Base-by-base conservation (phyloP, 2,113 vertebrate species). In the Macheiramphus alcinus region DNA sequence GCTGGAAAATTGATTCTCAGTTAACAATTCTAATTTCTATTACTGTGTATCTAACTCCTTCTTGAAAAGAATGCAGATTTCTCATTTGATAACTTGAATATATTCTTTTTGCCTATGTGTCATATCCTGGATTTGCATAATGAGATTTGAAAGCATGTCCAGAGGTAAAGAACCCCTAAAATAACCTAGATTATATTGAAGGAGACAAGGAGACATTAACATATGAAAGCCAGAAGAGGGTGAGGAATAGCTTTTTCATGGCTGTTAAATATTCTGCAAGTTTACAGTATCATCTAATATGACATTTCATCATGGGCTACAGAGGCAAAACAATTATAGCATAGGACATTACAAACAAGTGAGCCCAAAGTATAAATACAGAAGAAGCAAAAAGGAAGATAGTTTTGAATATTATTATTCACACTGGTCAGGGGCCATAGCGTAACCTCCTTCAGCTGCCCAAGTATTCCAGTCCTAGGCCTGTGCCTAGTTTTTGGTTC, bases 221-320 rank as follows among this genome's bases (percentile, higher is more conserved):
- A 93, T 84, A 52, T 12, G 80, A 73, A 93, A 95, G 72, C 12
- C 29, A 48, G 84, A 90, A 86, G 59, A 31, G 63, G 31, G 31
- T 85, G 65, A 94, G 94, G 27, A 92, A 88, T 93, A 75, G 84
- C 18, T 96, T 94, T 86, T 74, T 93, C 58, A 78, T 43, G 66
- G 34, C 63, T 89, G 36, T 90, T 97, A 94, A 97, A 75, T 97
- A 91, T 97, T 96, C 66, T 93, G 85, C 53, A n/a, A 81, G 50
- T 92, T 95, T 91, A 50, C 71, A 42, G 38, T 70, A 82, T 86
- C 59, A 94, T 96, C 82, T 96, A 66, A 84, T 92, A 55, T 83
- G 68, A 75, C 63, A 79, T 95, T 97, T 98, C 82, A 56, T 90
- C 59, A 42, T 87, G 32, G 47, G 27, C 58, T 97, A 74, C 59